phyloP scores from a whole-genome alignment of 2,113 vertebrate species.

The Triplophysa rosa region DNA sequence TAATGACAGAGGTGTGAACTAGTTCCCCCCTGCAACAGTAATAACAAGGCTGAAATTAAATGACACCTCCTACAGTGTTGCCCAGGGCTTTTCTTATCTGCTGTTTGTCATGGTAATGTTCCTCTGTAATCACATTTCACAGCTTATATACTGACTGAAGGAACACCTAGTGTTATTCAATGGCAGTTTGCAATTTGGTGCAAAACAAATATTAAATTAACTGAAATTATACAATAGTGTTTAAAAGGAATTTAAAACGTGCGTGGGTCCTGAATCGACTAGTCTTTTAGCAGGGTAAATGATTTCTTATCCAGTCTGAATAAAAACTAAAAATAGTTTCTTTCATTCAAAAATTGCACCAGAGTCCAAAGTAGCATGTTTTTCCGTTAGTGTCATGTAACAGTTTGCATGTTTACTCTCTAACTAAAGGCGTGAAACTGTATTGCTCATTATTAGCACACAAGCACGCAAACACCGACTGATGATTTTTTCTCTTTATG shows the following conservation, averaged over 20 bases:
- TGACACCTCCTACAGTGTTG: slow-evolving; percentile 28
- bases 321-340: background rate
- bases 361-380: background rate
- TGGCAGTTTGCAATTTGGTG: background rate
- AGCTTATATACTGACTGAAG: slow-evolving; percentile 29
- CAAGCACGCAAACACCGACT: background rate
- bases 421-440: background rate
- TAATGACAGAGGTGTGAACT: slow-evolving; percentile 24
- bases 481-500: background rate
- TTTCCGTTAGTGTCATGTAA: background rate
- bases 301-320: background rate
- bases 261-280: background rate
- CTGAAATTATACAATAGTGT: background rate
- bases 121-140: slow-evolving; percentile 48
- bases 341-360: background rate
- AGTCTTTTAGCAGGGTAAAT: too few relatives aligned
- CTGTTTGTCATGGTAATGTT: slow-evolving; percentile 45
- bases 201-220: slow-evolving; percentile 8
- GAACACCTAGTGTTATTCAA: slow-evolving; percentile 27
- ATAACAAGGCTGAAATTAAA: slow-evolving; percentile 37
- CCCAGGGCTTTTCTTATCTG: slow-evolving; percentile 38
- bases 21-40: slow-evolving; percentile 25
- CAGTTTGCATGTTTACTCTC: background rate
- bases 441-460: background rate
- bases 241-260: background rate